phyloP scores from a whole-genome alignment of 1,140 invertebrate species.

The Odontomachus brunneus region DNA sequence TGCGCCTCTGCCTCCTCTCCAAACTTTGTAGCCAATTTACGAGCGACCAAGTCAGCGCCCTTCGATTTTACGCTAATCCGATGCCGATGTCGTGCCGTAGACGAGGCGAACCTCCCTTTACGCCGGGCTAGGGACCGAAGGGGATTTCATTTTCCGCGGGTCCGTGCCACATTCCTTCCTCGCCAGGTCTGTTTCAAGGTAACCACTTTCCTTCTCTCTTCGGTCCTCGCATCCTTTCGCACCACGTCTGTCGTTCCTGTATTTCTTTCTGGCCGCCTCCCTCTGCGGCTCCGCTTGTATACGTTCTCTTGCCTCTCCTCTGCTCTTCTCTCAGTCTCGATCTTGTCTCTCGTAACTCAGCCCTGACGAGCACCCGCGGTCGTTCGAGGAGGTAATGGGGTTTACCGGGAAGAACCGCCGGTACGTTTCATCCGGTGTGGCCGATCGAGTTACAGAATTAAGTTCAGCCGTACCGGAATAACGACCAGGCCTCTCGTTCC shows the following conservation, averaged over 20 bases:
- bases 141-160: conserved; percentile 75
- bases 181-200: conserved; percentile 63
- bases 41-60: conserved; percentile 79
- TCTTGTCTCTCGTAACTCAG: conserved; percentile 65
- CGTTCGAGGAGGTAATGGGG: conserved; percentile 73
- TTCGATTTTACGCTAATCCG: conserved; percentile 80
- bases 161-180: conserved; percentile 59
- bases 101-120: conserved; percentile 69
- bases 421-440: conserved; percentile 72
- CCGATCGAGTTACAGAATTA: conserved; percentile 77
- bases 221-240: conserved; percentile 14
- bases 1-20: conserved; percentile 68
- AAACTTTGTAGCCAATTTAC: conserved; percentile 81
- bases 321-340: conserved; percentile 9
- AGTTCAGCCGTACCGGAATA: conserved; percentile 73
- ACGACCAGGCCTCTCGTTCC: conserved; percentile 63
- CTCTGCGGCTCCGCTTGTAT: neutral
- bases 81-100: conserved; percentile 75
- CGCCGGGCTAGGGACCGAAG: conserved; percentile 56
- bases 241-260: conserved; percentile 21
- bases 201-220: conserved; percentile 60
- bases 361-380: conserved; percentile 72
- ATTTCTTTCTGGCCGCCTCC: conserved; percentile 17
- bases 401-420: conserved; percentile 68
- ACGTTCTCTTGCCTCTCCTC: neutral